Base-by-base conservation (phyloP, 2,113 vertebrate genomes). In the Suncus etruscus region DNA sequence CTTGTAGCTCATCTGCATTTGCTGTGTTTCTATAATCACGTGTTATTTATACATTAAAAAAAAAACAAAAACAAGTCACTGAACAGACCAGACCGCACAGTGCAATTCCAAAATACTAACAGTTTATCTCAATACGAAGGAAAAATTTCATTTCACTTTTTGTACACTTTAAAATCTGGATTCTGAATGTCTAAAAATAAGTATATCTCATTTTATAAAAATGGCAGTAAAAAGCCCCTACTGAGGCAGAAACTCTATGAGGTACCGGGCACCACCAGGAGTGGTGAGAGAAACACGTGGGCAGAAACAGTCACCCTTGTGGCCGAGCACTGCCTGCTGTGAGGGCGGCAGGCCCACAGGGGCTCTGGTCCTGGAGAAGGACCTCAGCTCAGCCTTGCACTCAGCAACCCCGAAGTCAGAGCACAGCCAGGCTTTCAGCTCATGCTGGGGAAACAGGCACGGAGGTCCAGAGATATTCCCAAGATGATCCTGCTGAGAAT, bases 181-280 rank as follows among this genome's bases (percentile, higher is more conserved):
- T 32, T 73, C 39, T 39, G 32, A 85, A 75, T 75, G 81, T 83
- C 61, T 84, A 72, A 84, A 89, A 92, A 80, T 76, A 73, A 87
- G 63, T 10, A 8, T 32, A 51, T 68, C 27, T 48, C 69, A 84
- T 65, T 87, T 80, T 83, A 86, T 83, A 68, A 85, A 84, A 94
- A 85, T 66, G 66, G 24, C 48, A 87, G 6, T 31, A 76, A 83
- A 87, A 76, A 22, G 65, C 22, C n/a, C 18, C 77, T 77, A 16
- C 0, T 25, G 51, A 77, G 72, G 63, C 45, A 45, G 18, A 16
- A 89, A 86, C 25, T 63, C 77, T 29, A 6, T 18, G 54, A 92
- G 39, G 75, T 66, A 25, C 50, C 61, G 51, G n/a, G 58, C 47
- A 15, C n/a, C 72, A 50, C 5, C 31, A 32, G 80, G 86, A 82